These are phyloP conservation scores for Drosophila ohnishii DNA, from an alignment of 1,140 invertebrate genomes.

Conservation along the genomic window DNA sequence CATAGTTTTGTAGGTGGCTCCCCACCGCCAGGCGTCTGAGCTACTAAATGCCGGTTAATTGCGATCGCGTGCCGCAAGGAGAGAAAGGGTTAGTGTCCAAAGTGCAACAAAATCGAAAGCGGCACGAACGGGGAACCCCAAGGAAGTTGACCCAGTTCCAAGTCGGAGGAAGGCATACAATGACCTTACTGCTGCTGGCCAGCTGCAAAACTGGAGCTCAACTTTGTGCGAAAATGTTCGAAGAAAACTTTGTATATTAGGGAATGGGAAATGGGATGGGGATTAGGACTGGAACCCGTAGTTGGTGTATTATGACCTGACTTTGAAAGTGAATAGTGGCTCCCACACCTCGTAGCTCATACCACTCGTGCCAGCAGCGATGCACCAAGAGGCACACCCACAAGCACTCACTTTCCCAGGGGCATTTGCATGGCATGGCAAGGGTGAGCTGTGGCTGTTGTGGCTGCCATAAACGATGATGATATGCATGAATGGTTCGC, in stretches of 20 bases:
- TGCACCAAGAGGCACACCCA: conserved; percentile 17
- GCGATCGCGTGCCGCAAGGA: conserved; percentile 35
- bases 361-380: conserved; percentile 7
- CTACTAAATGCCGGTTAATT: conserved; percentile 47
- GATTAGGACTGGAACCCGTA: background rate
- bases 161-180: conserved; percentile 13
- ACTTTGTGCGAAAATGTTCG: conserved; percentile 48
- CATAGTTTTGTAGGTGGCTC: conserved; percentile 6
- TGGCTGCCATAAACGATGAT: conserved; percentile 21
- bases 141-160: conserved; percentile 44
- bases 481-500: conserved; percentile 40
- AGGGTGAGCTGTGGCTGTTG: conserved; percentile 7
- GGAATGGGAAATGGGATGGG: conserved; percentile 4
- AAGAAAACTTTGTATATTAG: conserved; percentile 54
- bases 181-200: conserved; percentile 46
- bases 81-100: conserved; percentile 48
- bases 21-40: background rate
- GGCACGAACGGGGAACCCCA: conserved; percentile 25
- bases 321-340: conserved; percentile 39
- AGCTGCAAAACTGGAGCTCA: conserved; percentile 39
- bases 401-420: conserved; percentile 13
- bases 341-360: conserved; percentile 6
- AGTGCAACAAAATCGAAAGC: conserved; percentile 51
- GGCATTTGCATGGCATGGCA: conserved; percentile 45
- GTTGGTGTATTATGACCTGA: conserved; percentile 28